Base-by-base conservation (phyloP, 2,113 vertebrate species). In the Cochlearius cochlearius region DNA sequence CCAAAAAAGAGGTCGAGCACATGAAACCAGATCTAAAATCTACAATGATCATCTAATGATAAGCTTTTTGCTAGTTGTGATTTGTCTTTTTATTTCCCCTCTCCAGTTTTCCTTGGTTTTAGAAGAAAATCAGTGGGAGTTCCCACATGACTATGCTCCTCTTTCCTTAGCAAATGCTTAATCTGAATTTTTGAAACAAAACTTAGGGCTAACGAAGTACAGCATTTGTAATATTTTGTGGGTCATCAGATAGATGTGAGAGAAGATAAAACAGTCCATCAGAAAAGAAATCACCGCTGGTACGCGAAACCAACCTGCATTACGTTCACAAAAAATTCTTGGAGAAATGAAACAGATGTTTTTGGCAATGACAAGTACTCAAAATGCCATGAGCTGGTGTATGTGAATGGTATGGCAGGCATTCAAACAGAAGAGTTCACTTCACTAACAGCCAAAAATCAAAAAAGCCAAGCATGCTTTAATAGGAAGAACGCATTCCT, bases 401-500 rank as follows among this genome's bases (percentile, higher is more conserved):
- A 92, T 86, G 83, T 62, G 84, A 86, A 92, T 89, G 91, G 67
- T 83, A 91, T 85, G 94, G 80, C 78, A 91, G 83, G 95, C 94
- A 82, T 96, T 92, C 93, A 92, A 94, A 93, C 86, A 97, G 95
- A 97, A 97, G 80, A 92, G 86, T 95, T 93, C 91, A 96, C 88
- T 92, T 92, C 87, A 97, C 72, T 84, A 66, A 77, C 92, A 96
- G 94, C 96, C 94, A 97, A 94, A 97, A 95, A 74, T 11, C 9
- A 83, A 94, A 84, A 94, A 95, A 96, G 94, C 88, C 92, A 96
- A 95, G 77, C 97, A 95, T 97, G 97, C 92, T 94, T 79, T 60
- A 80, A 38, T 43, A 88, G 86, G 55, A 88, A 90, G 62, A 95
- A 95, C 17, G 92, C 87, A 88, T 66, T 92, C 76, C 64, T 38